These are phyloP conservation scores for Tiliacea aurago DNA, from an alignment of 2,888 invertebrate genomes.

Conservation along the genomic window DNA sequence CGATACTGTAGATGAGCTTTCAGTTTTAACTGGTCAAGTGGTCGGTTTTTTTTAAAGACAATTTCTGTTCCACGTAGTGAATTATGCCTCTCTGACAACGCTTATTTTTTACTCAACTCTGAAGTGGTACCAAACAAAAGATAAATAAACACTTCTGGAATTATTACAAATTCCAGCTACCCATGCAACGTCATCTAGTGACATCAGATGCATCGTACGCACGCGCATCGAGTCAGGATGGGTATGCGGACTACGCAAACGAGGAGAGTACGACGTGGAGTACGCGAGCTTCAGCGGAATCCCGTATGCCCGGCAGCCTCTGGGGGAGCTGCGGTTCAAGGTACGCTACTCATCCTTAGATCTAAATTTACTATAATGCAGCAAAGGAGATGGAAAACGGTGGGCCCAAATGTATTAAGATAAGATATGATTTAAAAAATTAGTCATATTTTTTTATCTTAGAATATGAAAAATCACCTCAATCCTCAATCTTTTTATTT, in stretches of 20 bases:
- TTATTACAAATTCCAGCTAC: slow-evolving; percentile 2
- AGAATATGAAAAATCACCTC: no score
- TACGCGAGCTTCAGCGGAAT: slow-evolving; percentile 66
- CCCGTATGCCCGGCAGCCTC: slow-evolving; percentile 64
- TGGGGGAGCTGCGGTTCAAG: slow-evolving; percentile 56
- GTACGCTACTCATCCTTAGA: slow-evolving; percentile 27
- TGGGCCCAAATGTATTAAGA: no score
- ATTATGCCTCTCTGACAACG: not conserved
- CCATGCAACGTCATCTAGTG: slow-evolving; percentile 3
- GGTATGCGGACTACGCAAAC: slow-evolving; percentile 55
- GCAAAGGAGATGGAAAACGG: no score
- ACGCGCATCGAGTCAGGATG: slow-evolving; percentile 51
- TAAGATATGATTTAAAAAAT: no score
- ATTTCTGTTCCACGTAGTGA: not conserved
- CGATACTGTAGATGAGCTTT: not conserved
- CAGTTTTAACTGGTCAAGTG: not conserved
- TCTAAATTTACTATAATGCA: not conserved
- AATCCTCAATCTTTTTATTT: no score
- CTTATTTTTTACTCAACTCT: not conserved
- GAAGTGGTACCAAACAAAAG: not conserved
- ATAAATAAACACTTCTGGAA: not conserved
- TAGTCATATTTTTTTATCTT: no score
- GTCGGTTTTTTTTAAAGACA: not conserved
- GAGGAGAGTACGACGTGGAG: slow-evolving; percentile 44
- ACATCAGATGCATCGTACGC: slow-evolving; percentile 48